Conservation (phyloP, 1,140 invertebrate species). For the Drosophila watanabei region DNA sequence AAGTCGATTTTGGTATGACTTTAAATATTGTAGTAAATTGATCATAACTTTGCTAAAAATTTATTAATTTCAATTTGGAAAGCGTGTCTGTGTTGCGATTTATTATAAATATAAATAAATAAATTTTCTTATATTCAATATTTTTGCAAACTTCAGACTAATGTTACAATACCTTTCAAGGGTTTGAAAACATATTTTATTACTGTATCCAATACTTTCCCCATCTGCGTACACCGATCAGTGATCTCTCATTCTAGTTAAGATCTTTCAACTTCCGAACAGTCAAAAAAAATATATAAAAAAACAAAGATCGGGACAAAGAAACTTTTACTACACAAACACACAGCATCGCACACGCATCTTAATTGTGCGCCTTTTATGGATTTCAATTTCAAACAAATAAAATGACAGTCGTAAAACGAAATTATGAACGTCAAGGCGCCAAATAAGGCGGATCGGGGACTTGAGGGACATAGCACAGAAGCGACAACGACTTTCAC, state of each 20-base stretch:
- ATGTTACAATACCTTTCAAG: no score
- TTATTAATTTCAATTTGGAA: no score
- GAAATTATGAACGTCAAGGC: slow-evolving; percentile 81
- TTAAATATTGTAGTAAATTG: no score
- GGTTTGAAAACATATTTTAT: not conserved
- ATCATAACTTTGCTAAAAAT: no score
- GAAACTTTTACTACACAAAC: slow-evolving; percentile 59
- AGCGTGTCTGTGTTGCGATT: no score
- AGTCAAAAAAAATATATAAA: slow-evolving; percentile 41
- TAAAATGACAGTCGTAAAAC: slow-evolving; percentile 82
- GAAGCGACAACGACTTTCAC: slow-evolving; percentile 79
- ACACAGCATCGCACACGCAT: slow-evolving; percentile 48
- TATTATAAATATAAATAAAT: no score
- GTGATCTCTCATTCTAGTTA: slow-evolving; percentile 30
- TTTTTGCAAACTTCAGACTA: no score
- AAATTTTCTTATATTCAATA: no score
- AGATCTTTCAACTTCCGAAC: slow-evolving; percentile 67
- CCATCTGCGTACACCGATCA: not conserved
- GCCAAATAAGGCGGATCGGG: slow-evolving; percentile 67
- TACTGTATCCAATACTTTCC: not conserved
- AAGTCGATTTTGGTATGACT: no score
- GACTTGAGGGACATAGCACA: slow-evolving; percentile 43
- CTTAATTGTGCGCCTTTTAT: slow-evolving; percentile 82
- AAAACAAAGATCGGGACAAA: slow-evolving; percentile 51
- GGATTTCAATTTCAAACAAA: slow-evolving; percentile 83